Conservation (phyloP, 2,113 vertebrate genomes). For the Seriola quinqueradiata region DNA sequence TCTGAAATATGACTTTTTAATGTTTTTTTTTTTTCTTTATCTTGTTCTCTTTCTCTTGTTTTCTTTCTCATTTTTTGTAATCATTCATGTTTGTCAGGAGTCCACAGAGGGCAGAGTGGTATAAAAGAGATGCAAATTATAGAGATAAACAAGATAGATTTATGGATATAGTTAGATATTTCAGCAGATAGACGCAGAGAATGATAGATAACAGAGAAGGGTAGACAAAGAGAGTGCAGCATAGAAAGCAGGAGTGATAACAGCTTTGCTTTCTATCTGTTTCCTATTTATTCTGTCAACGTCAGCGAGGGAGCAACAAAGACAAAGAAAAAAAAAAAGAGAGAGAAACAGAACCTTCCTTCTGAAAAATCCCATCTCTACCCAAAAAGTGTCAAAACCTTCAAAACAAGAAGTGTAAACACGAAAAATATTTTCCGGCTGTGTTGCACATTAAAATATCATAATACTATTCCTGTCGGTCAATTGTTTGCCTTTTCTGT, state of each 20-base stretch:
- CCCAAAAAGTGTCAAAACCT: constrained; percentile 50
- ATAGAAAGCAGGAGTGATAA: constrained; percentile 25
- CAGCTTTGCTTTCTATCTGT: constrained; percentile 50
- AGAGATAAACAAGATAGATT: constrained; percentile 53
- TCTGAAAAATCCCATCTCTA: constrained; percentile 11
- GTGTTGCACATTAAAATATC: constrained; percentile 62
- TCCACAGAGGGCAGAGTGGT: constrained; percentile 2
- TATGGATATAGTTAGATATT: constrained; percentile 25
- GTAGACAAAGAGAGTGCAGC: background rate
- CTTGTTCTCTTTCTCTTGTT: constrained; percentile 24
- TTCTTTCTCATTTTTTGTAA: background rate
- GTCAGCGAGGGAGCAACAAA: constrained; percentile 10
- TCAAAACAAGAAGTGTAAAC: constrained; percentile 63
- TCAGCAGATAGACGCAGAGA: constrained; percentile 21
- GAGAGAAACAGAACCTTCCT: background rate
- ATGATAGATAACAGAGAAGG: constrained; percentile 19
- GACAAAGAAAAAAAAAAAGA: background rate
- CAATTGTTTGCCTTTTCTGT: constrained; percentile 51
- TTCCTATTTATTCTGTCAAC: constrained; percentile 61
- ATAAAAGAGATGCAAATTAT: constrained; percentile 44
- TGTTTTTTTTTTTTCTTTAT: constrained; percentile 21
- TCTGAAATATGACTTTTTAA: constrained; percentile 60
- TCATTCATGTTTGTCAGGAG: constrained; percentile 8
- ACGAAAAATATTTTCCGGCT: constrained; percentile 49
- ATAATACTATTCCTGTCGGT: constrained; percentile 57